Base-by-base conservation (phyloP, 2,888 invertebrate genomes). In the Allygus modestus region DNA sequence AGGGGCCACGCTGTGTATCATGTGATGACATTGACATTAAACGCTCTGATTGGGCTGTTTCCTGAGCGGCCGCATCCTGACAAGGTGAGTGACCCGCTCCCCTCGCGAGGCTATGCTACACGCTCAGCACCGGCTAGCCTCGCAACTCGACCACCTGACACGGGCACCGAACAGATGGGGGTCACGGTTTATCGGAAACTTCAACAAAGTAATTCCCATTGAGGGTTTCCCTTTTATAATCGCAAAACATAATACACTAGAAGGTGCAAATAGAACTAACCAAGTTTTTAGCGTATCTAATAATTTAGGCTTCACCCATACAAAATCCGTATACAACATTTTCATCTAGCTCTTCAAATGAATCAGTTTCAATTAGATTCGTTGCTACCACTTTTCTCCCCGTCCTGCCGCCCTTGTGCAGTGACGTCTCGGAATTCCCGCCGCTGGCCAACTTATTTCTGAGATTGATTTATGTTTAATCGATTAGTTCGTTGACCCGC, bases 21-120 rank as follows among this genome's bases (percentile, higher is more conserved):
- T 65, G 65, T 79, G 51, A 31, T 79, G 79, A 79, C 79, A 79
- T 79, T 79, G 79, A 79, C 79, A 79, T 79, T 79, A 79, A 79
- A 79, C 51, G 79, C 58, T 79, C 23, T 79, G 79, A 79, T 79
- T 79, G 58, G 58, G 5, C 58, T 51, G 79, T 79, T 58, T 79
- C 79, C 79, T 79, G 79, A 79, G 54, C 54, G 79, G 51, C 28
- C 58, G 51, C 58, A 79, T 79, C 79, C 79, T 58, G 77, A 51
- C 41, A 28, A 58, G 79, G 79, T 79, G 79, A 79, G 31, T 79
- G 79, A 79, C 79, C 79, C 58, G 31, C 58, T 58, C 79, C 79
- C 79, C 58, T 37, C 54, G 37, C 58, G 26, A 77, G 28, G 28
- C 43, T 28, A 77, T 15, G 28, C 43, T 28, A 43, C 20, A 41